Conservation (phyloP, 2,797 vertebrate genomes). For the Sebastes cheni region DNA sequence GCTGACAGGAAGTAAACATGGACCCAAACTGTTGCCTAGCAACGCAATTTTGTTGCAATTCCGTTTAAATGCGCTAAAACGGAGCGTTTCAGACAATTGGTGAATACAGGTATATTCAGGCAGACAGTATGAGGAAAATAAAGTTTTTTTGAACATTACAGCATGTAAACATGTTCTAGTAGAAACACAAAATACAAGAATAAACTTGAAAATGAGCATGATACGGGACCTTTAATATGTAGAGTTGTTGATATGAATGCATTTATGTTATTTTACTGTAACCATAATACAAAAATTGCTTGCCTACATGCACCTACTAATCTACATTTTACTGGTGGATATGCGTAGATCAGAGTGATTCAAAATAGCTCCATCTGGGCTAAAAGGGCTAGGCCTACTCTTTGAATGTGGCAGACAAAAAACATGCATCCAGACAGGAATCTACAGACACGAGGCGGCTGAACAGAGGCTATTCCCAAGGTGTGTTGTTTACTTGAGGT, state of each 20-base stretch:
- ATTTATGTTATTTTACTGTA: not conserved
- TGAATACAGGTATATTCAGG: too few relatives aligned
- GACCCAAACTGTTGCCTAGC: too few relatives aligned
- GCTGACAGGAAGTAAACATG: too few relatives aligned
- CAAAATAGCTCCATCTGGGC: constrained; percentile 61
- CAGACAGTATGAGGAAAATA: too few relatives aligned
- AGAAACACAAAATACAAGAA: too few relatives aligned
- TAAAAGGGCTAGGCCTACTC: constrained; percentile 54
- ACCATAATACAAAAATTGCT: not conserved
- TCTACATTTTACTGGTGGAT: constrained; percentile 26
- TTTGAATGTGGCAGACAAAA: constrained; percentile 69
- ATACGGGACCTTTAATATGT: too few relatives aligned
- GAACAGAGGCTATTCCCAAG: constrained; percentile 79
- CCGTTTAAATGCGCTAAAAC: too few relatives aligned
- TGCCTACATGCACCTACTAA: not conserved
- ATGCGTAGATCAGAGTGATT: constrained; percentile 56
- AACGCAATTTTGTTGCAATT: too few relatives aligned
- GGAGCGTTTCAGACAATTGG: too few relatives aligned
- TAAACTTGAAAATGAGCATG: too few relatives aligned
- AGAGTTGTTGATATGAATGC: not conserved
- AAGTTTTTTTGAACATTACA: too few relatives aligned
- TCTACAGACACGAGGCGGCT: constrained; percentile 60
- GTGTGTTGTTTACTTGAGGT: constrained; percentile 81
- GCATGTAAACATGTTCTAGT: too few relatives aligned
- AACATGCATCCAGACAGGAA: constrained; percentile 63